A percentile compares a stretch with the other conserved stretches of the same genome.
These are phyloP conservation scores for Dendrophyllia cribrosa DNA, from an alignment of 64 coral and sea anemone species.

Conservation along the genomic window DNA sequence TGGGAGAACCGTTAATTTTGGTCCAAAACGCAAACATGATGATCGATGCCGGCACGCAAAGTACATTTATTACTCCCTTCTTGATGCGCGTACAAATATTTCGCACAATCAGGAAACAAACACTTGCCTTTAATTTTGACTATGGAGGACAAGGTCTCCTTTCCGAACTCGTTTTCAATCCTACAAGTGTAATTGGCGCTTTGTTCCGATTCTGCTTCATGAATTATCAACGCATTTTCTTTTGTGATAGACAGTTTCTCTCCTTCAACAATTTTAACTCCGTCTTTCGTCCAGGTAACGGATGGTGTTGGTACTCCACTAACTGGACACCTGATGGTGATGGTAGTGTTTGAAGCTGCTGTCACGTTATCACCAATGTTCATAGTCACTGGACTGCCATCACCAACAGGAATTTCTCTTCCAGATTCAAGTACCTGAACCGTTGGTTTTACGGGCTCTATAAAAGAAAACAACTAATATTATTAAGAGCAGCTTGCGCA, in stretches of 20 bases:
- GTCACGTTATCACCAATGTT: conserved; percentile 88
- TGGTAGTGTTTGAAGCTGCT: conserved; percentile 65
- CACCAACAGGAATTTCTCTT: conserved; percentile 49
- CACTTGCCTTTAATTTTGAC: conserved; percentile 43
- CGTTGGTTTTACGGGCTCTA: conserved; percentile 75
- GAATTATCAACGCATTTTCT: conserved; percentile 52
- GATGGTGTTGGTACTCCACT: conserved; percentile 77
- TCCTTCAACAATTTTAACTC: conserved; percentile 23
- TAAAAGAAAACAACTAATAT: not conserved
- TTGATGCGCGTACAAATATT: too few species aligned
- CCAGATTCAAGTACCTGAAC: conserved; percentile 46
- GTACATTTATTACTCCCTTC: too few species aligned
- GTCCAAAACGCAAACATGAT: too few species aligned
- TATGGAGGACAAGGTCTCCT: conserved; percentile 27
- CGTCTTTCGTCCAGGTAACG: conserved; percentile 66
- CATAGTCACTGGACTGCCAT: conserved; percentile 28
- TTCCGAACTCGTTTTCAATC: conserved; percentile 43
- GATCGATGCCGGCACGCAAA: too few species aligned
- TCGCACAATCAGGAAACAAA: not conserved
- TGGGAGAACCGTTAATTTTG: too few species aligned
- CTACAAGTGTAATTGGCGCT: conserved; percentile 56
- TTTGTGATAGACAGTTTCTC: conserved; percentile 28
- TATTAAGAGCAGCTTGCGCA: too few species aligned
- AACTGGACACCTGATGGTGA: conserved; percentile 78
- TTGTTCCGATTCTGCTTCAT: not conserved